Conservation (phyloP, 1,140 invertebrate species). For the Calephelis nemesis region DNA sequence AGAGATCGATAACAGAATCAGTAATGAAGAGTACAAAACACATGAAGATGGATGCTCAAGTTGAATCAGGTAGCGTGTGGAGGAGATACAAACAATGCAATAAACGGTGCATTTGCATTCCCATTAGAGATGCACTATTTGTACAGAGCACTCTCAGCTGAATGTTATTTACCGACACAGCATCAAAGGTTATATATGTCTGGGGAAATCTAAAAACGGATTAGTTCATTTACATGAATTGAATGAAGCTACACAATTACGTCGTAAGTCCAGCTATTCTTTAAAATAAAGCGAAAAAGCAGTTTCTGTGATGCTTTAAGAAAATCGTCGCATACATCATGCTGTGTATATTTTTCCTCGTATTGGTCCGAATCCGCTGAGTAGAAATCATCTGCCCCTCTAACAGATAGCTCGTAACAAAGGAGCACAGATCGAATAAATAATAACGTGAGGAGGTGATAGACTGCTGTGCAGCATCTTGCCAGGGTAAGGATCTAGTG, state of each 20-base stretch:
- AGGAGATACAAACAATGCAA: constrained; percentile 22
- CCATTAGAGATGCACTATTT: constrained; percentile 31
- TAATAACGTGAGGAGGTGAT: too few species aligned
- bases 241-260: background rate
- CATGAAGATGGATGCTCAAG: constrained; percentile 18
- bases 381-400: too few species aligned
- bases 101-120: constrained; percentile 33
- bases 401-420: too few species aligned
- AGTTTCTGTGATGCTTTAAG: too few species aligned
- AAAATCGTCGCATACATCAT: too few species aligned
- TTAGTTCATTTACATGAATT: constrained; percentile 20
- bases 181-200: constrained; percentile 23
- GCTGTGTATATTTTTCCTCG: too few species aligned
- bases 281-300: too few species aligned
- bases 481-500: too few species aligned
- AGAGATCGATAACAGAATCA: constrained; percentile 7
- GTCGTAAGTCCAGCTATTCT: too few species aligned
- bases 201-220: constrained; percentile 20
- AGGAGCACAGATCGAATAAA: too few species aligned
- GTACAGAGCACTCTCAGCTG: constrained; percentile 20
- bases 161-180: constrained; percentile 27
- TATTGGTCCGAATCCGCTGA: too few species aligned
- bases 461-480: too few species aligned
- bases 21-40: constrained; percentile 17
- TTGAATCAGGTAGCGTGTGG: constrained; percentile 20